Percentiles rank a stretch among this genome's conserved stretches.
Evolutionary conservation across 2,888 invertebrate species (phyloP).

Genomic region (Chymomyza amoena): DNA sequence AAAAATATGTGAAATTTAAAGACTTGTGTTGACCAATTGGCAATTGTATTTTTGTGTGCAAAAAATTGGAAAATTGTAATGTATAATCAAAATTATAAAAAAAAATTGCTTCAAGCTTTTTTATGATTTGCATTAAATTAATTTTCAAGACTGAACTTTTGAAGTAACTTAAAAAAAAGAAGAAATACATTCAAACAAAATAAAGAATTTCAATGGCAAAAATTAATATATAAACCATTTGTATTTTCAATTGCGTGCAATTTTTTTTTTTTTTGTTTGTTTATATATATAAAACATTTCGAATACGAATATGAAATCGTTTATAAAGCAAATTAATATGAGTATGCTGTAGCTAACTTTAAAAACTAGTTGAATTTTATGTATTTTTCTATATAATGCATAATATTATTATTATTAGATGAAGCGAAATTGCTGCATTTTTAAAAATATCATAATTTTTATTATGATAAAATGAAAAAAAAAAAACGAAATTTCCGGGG

Average conservation of each 20-base stretch:
- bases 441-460: neutral
- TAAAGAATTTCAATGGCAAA: neutral
- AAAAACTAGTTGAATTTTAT: slow-evolving; percentile 28
- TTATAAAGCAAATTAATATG: neutral
- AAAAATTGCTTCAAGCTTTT: neutral
- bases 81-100: slow-evolving; percentile 1
- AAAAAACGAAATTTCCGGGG: neutral
- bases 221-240: neutral
- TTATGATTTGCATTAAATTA: slow-evolving; percentile 44
- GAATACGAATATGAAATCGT: neutral
- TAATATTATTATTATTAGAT: slow-evolving; percentile 5
- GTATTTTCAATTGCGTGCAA: neutral
- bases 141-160: slow-evolving; percentile 70
- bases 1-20: neutral
- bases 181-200: slow-evolving; percentile 11
- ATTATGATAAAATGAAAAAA: neutral
- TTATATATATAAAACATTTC: neutral
- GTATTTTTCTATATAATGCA: slow-evolving; percentile 31
- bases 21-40: neutral
- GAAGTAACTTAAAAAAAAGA: slow-evolving; percentile 54
- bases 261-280: neutral
- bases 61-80: neutral
- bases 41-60: slow-evolving; percentile 4
- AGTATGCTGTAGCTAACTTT: neutral
- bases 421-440: neutral